phyloP scores from a whole-genome alignment of 2,113 vertebrate genomes.

The Daboia siamensis region DNA sequence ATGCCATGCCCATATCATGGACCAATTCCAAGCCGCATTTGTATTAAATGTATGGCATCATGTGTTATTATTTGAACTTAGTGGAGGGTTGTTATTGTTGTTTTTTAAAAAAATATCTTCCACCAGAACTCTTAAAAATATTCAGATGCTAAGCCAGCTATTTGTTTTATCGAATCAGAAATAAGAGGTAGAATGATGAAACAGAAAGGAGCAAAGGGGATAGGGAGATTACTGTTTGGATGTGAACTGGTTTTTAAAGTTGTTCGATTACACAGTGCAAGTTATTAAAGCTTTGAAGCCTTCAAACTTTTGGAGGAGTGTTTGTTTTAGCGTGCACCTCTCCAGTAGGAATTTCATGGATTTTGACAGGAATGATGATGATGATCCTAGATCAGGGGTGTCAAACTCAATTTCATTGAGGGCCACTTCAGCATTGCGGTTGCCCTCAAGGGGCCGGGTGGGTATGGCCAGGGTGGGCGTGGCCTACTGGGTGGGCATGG shows the following conservation, averaged over 20 bases:
- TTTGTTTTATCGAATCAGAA: not conserved
- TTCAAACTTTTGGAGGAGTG: not conserved
- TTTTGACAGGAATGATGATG: not conserved
- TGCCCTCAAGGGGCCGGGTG: too few relatives aligned
- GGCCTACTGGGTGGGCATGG: too few relatives aligned
- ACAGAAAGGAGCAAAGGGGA: not conserved
- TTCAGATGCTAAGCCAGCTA: not conserved
- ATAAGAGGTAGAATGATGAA: not conserved
- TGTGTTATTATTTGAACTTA: not conserved
- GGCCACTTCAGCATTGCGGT: too few relatives aligned
- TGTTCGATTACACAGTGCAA: not conserved
- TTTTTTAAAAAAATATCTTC: not conserved
- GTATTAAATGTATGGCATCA: not conserved
- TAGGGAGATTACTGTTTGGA: not conserved
- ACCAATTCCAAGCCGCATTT: not conserved
- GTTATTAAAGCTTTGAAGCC: not conserved
- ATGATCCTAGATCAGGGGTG: not conserved
- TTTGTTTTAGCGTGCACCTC: not conserved
- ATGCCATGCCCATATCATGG: not conserved
- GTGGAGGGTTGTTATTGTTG: too few relatives aligned
- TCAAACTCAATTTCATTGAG: too few relatives aligned
- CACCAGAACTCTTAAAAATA: not conserved
- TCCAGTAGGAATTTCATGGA: not conserved
- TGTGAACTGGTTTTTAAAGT: not conserved
- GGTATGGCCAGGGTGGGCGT: too few relatives aligned